Evolutionary conservation across 2,797 vertebrate genomes (phyloP), one percentile per base, ranked within the genome.

Genomic region (Danio aesculapii): DNA sequence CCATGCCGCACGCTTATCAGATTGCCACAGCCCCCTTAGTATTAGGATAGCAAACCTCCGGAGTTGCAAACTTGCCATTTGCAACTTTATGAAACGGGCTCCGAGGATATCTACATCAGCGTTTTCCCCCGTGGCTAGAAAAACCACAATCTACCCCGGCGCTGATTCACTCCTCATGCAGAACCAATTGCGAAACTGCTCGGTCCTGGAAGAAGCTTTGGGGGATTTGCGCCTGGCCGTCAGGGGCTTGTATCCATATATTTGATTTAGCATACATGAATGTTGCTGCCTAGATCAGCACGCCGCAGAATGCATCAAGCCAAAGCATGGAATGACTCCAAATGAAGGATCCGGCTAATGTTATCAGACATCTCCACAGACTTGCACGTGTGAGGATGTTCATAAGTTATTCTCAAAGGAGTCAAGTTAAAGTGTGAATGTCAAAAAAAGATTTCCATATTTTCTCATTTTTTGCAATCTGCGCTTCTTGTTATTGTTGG

Each of bases 1-100:
- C 92, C 90, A 88, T 88, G 87, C 87, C 77, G 83, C 86, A 88
- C 79, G 82, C 90, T 91, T 92, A 92, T 92, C 91, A 86, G 90
- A 91, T 91, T 90, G 88, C 77, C 81, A 83, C 88, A 85, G 87
- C 83, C 88, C 82, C 75, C 84, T 30, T 85, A 89, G 86, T 88
- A 73, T 67, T 89, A 91, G 89, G 88, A 83, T 84, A 74, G 84
- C 79, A 86, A 87, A 82, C 86, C 77, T 21, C 64, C 3, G 30
- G 64, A 75, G 87, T 61, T 79, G 46, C 58, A 64, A 79, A 76
- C 81, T 68, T 19, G 52, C 75, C 70, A 81, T 76, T 86, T 79
- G 58, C 81, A 30, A 76, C 83, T 85, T 84, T 84, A 76, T 77
- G 68, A 82, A 80, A 72, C 50, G 2, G 30, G 8, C 67, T 52